Base-by-base conservation (phyloP, 2,113 vertebrate species). In the Oreochromis niloticus region DNA sequence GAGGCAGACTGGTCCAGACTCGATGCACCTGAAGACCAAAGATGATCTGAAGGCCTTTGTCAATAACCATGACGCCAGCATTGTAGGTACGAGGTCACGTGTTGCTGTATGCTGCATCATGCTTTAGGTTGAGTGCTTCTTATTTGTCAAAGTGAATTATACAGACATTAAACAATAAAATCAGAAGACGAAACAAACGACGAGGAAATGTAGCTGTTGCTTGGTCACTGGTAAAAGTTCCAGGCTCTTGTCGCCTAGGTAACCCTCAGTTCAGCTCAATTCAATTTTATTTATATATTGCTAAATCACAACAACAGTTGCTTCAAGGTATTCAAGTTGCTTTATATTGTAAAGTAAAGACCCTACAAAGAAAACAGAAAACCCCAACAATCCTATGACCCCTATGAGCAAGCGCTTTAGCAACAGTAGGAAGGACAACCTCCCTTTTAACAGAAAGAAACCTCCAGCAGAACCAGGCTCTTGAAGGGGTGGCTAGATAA, bases 1-100 rank as follows among this genome's bases (percentile, higher is more conserved):
- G 92, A 97, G 95, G 82, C 96, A 96, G 81, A 94, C 95, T 0
- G 96, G 96, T 9, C 97, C 96, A 12, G 96, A 96, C 90, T 97
- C 97, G 0, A 79, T 92, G 12, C 85, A 50, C 27, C 87, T 97
- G 48, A 54, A 80, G 54, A 94, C 71, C 11, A 89, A 93, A 16
- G 90, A 95, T 19, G 93, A 96, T 61, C 90, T 97, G 19, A 90
- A 96, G n/a, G 66, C 61, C 54, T 97, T 97, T 61, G 81, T 94
- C 80, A 83, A 88, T 32, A 82, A 96, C 93, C 95, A 94, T 6
- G 97, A 97, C 1, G 94, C 95, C 68, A 96, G 96, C n/a, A 79
- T 96, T 3, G 80, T 97, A 0, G 96, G 97, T 97, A 85, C 3
- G 36, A 57, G 36, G n/a, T 56, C 43, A 24, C 4, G 6, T 46